Evolutionary conservation across 1,140 invertebrate genomes (phyloP), one percentile per base, ranked within the genome.

Genomic region (Uloborus diversus): DNA sequence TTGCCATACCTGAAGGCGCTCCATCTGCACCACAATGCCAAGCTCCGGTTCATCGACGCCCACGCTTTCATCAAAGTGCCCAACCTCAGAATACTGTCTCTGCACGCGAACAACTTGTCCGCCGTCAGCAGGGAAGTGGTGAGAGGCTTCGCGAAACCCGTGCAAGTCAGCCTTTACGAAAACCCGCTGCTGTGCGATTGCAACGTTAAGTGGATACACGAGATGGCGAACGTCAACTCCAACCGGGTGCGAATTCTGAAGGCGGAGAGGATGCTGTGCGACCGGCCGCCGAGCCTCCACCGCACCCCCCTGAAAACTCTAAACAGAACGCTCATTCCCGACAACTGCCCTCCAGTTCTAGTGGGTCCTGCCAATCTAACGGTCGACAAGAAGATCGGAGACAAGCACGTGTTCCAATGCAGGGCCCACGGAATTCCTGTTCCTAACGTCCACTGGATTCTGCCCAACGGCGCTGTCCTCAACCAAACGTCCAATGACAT

Each of bases 101-200:
- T 88, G 20, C 85, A 87, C 80, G 86, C 87, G 66, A 88, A 88
- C 62, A 83, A 85, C 37, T 81, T 88, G 3, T 80, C 80, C 30
- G 85, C 85, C n/a, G 64, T 89, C 35, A 83, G 85, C 33, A 42
- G 82, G 25, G 68, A 83, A 32, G 65, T 88, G 13, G 73, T 84
- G 7, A 66, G 83, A 0, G 79, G 70, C 7, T 73, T 86, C 9
- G 20, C 85, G 28, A 70, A 81, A 42, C 82, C 86, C 5, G 62
- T 82, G 20, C 82, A 85, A 51, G 84, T 89, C 14, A 85, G 85
- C 56, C 76, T 89, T 0, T 85, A 87, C 51, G 85, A 86, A 17
- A 89, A 89, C 75, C 87, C 87, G 14, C 82, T 89, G 2, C 82
- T 81, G n/a, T 89, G 88, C 82, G 88, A 89, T 80, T 89, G 88